Percentiles rank a stretch among this genome's conserved stretches.
phyloP scores from a whole-genome alignment of 2,888 invertebrate genomes.

The Mesoligia furuncula region DNA sequence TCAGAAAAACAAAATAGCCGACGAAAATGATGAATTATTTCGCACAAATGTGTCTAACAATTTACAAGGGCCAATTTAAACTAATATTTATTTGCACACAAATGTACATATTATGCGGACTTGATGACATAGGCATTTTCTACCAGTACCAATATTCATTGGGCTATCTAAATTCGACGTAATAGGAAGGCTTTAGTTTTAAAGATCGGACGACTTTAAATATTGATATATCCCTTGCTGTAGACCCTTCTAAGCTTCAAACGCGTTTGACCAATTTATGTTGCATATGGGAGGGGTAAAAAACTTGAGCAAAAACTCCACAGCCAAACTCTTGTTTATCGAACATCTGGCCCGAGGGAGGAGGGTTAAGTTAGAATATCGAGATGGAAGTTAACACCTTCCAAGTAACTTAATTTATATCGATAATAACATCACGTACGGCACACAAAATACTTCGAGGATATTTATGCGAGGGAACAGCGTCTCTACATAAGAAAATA shows the following conservation, averaged over 20 bases:
- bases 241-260: constrained; percentile 26
- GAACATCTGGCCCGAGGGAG: constrained; percentile 67
- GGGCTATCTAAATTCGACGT: background rate
- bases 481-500: constrained; percentile 14
- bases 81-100: too few species aligned
- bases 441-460: constrained; percentile 19
- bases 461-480: constrained; percentile 11
- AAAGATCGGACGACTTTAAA: constrained; percentile 25
- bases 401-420: constrained; percentile 46
- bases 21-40: constrained; percentile 50
- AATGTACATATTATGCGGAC: too few species aligned
- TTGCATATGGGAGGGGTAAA: constrained; percentile 61
- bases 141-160: background rate
- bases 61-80: background rate
- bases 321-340: constrained; percentile 60
- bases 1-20: constrained; percentile 52
- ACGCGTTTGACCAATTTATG: constrained; percentile 51
- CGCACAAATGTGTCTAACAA: background rate
- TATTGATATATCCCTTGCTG: constrained; percentile 55
- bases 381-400: constrained; percentile 40
- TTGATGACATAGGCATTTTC: too few species aligned
- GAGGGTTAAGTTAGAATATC: constrained; percentile 42
- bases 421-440: constrained; percentile 42
- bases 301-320: constrained; percentile 69
- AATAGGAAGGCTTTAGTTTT: background rate